phyloP scores from a whole-genome alignment of 2,888 invertebrate genomes.

The Lithodes maja region DNA sequence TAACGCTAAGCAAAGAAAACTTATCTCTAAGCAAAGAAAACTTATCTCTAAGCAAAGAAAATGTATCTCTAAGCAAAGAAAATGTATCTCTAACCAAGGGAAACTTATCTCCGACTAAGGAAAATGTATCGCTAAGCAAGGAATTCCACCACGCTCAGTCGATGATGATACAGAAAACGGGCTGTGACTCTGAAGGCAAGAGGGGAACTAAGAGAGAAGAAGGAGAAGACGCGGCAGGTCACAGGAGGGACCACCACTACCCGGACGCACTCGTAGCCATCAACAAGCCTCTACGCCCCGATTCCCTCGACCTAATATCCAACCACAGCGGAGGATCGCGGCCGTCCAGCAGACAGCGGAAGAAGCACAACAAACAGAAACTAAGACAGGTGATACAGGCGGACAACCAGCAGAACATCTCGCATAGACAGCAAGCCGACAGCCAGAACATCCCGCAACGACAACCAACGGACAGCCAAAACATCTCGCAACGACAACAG shows the following conservation, averaged over 20 bases:
- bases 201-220: background rate
- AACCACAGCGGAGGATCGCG: conserved; percentile 37
- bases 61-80: too few relatives aligned
- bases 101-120: too few relatives aligned
- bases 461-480: background rate
- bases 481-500: conserved; percentile 4
- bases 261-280: background rate
- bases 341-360: conserved; percentile 57
- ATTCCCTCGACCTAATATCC: conserved; percentile 58
- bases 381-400: conserved; percentile 6
- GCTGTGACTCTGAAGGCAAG: background rate
- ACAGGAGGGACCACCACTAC: background rate
- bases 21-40: too few relatives aligned
- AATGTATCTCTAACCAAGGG: too few relatives aligned
- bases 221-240: background rate
- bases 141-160: background rate
- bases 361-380: conserved; percentile 35
- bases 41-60: too few relatives aligned
- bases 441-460: background rate
- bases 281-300: conserved; percentile 61
- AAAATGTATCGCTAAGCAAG: background rate
- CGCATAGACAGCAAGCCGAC: background rate
- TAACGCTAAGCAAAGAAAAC: too few relatives aligned
- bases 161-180: background rate
- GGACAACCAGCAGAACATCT: background rate